A percentile compares a stretch with the other conserved stretches of the same genome.
Evolutionary conservation across 1,140 invertebrate species (phyloP).

Genomic region (Euwallacea fornicatus): DNA sequence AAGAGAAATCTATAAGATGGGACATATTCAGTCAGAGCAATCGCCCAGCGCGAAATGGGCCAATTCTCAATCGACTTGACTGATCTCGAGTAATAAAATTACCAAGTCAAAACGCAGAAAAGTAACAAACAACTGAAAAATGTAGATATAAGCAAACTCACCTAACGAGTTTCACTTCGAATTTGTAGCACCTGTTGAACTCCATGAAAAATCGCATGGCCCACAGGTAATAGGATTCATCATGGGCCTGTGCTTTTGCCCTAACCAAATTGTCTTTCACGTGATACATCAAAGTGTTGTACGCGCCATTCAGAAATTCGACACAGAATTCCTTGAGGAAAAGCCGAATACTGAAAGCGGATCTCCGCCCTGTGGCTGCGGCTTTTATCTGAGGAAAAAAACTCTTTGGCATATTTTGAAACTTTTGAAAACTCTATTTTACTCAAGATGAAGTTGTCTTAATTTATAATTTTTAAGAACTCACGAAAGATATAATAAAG

Average conservation of each 20-base stretch:
- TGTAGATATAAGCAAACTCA: slow-evolving; percentile 52
- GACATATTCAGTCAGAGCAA: not conserved
- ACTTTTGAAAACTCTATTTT: not conserved
- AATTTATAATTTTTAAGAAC: not conserved
- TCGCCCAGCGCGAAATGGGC: too few relatives aligned
- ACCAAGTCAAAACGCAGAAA: not conserved
- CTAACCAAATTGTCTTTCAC: slow-evolving; percentile 71
- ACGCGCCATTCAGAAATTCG: slow-evolving; percentile 88
- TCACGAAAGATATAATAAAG: not conserved
- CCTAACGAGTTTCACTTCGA: slow-evolving; percentile 87
- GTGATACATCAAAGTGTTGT: slow-evolving; percentile 87
- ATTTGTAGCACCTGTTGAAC: slow-evolving; percentile 86
- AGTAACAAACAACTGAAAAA: too few relatives aligned
- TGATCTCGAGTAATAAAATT: slow-evolving; percentile 5
- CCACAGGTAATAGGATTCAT: slow-evolving; percentile 95
- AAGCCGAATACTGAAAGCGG: slow-evolving; percentile 78
- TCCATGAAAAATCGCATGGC: slow-evolving; percentile 95
- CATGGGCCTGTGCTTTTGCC: slow-evolving; percentile 66
- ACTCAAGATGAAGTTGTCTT: not conserved
- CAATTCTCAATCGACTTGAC: slow-evolving; percentile 9
- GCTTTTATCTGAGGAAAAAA: slow-evolving; percentile 24
- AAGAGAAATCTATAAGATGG: slow-evolving; percentile 10
- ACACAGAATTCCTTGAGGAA: slow-evolving; percentile 94
- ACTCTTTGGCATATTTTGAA: not conserved
- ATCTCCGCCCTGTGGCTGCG: slow-evolving; percentile 63